Base-by-base conservation (phyloP, 2,797 vertebrate species). In the Peromyscus nudipes region DNA sequence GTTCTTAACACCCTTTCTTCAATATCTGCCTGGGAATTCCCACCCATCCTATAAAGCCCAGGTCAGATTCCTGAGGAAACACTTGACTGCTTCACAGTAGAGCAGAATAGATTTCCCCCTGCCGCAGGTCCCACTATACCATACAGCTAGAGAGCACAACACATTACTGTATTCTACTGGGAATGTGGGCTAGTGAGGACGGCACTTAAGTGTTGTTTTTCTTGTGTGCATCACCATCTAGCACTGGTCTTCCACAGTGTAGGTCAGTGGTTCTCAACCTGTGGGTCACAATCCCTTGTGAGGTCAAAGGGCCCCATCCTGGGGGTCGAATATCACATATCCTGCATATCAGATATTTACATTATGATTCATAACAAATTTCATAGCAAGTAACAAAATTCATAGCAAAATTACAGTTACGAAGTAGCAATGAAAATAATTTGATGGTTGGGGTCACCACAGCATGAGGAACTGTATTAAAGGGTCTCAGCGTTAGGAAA, bases 1-100 rank as follows among this genome's bases (percentile, higher is more conserved):
- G n/a, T 57, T 96, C 60, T 86, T 92, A 81, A 90, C 90, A 88
- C 64, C 7, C 25, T 95, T 92, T 92, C 89, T 84, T 80, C 43
- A 75, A 0, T 69, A 46, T 88, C 5, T 92, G 60, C 19, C 40
- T 75, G 4, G 57, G 80, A 95, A 65, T 94, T 55, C 60, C 90
- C 49, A 75, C 29, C 60, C 95, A 31, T 57, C 11, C 64, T 52
- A 25, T 31, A 80, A 81, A 83, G 7, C 23, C 23, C 76, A 57
- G 57, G 13, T 92, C 92, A 91, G 52, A 81, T 75, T 79, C 64
- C 34, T 34, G 17, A 80, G 12, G 73, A 88, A 96, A 60, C 25
- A 90, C 86, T 82, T 88, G 7, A 1, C 16, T 64, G 31, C 86
- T 85, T 92, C 65, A 84, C 37, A 81, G 49, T 31, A 40, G 10